These are phyloP conservation scores for Hololepta plana DNA, from an alignment of 2,888 invertebrate species.

Conservation along the genomic window DNA sequence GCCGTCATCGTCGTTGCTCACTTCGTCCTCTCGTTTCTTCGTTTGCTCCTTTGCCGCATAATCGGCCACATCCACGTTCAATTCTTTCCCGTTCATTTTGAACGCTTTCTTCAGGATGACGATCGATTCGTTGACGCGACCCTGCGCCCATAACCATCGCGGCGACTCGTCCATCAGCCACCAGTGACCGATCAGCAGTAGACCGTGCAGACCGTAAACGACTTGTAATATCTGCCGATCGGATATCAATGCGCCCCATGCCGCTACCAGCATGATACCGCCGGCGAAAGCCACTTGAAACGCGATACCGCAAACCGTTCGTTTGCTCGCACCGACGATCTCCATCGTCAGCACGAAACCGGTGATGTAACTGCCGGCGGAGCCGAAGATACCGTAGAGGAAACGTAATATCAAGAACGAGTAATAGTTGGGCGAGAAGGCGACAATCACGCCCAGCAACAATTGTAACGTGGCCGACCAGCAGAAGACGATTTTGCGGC, in stretches of 20 bases:
- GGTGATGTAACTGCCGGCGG: conserved; percentile 56
- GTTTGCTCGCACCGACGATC: conserved; percentile 58
- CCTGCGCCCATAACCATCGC: conserved; percentile 76
- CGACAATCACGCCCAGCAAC: conserved; percentile 45
- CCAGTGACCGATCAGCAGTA: conserved; percentile 58
- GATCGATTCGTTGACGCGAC: conserved; percentile 51
- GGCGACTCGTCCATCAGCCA: conserved; percentile 84
- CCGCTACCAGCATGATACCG: conserved; percentile 68
- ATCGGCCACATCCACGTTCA: conserved; percentile 43
- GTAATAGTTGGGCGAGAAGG: conserved; percentile 61
- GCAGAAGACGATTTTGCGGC: conserved; percentile 62
- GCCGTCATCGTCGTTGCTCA: conserved; percentile 29
- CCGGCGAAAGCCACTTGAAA: conserved; percentile 63
- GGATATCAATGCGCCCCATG: conserved; percentile 62
- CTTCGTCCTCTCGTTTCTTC: conserved; percentile 13
- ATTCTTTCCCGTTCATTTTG: conserved; percentile 47
- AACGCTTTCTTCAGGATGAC: conserved; percentile 57
- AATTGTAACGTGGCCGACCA: conserved; percentile 58
- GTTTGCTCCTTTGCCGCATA: conserved; percentile 43
- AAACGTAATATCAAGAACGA: conserved; percentile 49
- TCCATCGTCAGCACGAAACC: conserved; percentile 65
- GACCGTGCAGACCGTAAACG: conserved; percentile 57
- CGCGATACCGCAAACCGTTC: conserved; percentile 63
- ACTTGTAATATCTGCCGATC: conserved; percentile 58
- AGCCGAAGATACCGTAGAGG: conserved; percentile 64